These are phyloP conservation scores for Strongylocentrotus purpuratus DNA, from an alignment of 35 echinoderm and acorn worm species.

Conservation along the genomic window DNA sequence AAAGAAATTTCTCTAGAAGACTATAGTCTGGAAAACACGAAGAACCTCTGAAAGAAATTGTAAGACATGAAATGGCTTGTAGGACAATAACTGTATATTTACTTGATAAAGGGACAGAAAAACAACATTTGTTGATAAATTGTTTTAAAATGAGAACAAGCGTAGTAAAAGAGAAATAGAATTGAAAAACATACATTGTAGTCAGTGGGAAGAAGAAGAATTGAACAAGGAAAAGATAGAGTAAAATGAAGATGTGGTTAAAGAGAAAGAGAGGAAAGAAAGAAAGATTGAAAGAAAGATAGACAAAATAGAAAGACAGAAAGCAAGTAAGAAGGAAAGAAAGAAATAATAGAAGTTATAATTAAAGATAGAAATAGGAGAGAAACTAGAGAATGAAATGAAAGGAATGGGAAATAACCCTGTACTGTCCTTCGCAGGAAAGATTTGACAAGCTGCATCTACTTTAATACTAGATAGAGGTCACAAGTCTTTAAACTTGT, in stretches of 20 bases:
- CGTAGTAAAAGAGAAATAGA: background rate
- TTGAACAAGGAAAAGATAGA: background rate
- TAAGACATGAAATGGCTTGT: background rate
- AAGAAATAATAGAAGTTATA: no score
- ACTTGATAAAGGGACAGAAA: background rate
- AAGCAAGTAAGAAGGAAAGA: background rate
- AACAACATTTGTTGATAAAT: constrained; percentile 15
- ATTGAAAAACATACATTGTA: background rate
- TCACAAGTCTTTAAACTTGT: no score
- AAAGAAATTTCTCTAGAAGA: background rate
- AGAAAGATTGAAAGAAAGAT: background rate
- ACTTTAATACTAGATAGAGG: no score
- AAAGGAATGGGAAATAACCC: no score
- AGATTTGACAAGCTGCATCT: no score
- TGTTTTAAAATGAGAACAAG: background rate
- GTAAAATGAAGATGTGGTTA: background rate
- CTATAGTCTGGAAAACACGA: background rate
- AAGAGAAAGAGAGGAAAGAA: background rate
- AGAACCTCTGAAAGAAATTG: background rate
- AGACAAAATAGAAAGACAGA: background rate
- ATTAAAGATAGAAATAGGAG: no score
- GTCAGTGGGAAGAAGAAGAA: no score
- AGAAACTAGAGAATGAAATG: no score
- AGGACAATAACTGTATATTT: background rate
- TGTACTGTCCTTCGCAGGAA: no score